Conservation (phyloP, 2,113 vertebrate species). For the Siniperca chuatsi region DNA sequence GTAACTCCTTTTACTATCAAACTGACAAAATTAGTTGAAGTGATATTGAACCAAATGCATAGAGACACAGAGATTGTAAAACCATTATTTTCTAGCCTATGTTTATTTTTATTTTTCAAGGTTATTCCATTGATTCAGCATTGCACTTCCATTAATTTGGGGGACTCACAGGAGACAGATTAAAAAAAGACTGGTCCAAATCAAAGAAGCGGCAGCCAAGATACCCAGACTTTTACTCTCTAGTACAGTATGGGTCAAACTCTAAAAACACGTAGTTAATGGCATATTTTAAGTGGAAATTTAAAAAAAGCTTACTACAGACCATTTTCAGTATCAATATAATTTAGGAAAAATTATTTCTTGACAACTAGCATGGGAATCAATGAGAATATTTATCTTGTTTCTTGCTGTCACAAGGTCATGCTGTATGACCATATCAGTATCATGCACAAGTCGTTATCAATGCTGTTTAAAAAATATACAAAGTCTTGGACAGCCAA, state of each 20-base stretch:
- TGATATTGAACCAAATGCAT: not conserved
- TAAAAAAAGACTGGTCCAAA: not conserved
- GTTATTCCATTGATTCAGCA: not conserved
- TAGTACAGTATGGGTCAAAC: not conserved
- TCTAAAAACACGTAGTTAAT: no score
- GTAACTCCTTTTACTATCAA: not conserved
- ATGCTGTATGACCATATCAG: not conserved
- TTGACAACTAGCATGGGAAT: not conserved
- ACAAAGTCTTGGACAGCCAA: not conserved
- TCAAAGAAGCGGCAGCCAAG: not conserved
- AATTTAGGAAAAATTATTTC: not conserved
- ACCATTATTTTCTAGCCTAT: not conserved
- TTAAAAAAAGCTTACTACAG: not conserved
- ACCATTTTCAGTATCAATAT: not conserved
- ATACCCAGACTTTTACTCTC: not conserved
- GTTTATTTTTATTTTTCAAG: not conserved
- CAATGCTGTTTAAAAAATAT: not conserved
- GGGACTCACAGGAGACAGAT: not conserved
- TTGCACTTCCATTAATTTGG: not conserved
- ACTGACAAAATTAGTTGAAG: not conserved
- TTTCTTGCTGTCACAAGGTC: not conserved
- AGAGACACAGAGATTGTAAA: not conserved
- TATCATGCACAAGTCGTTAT: not conserved
- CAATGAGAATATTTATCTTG: not conserved
- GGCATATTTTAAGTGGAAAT: not conserved